Evolutionary conservation across 2,113 vertebrate species (phyloP).

Genomic region (Sinosuthora webbiana): DNA sequence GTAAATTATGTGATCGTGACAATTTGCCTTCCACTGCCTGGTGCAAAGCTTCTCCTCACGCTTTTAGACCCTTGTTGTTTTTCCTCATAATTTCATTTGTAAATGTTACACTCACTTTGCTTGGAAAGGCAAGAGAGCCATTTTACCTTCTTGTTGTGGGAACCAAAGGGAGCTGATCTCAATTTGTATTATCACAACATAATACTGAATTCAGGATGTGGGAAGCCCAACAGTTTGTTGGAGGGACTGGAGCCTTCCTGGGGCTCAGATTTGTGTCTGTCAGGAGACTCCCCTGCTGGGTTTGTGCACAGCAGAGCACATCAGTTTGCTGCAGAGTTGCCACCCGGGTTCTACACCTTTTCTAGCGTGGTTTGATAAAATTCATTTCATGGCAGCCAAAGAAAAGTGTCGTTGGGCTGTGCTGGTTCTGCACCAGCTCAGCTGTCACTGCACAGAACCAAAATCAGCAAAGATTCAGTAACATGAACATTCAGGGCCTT

Average conservation of each 20-base stretch:
- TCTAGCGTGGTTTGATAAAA: background rate
- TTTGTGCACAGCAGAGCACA: background rate
- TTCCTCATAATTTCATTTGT: background rate
- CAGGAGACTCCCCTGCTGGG: background rate
- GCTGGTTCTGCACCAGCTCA: background rate
- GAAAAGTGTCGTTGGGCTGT: background rate
- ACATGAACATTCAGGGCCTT: background rate
- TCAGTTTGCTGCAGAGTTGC: background rate
- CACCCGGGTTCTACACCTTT: background rate
- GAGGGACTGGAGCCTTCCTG: background rate
- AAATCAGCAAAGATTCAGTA: background rate
- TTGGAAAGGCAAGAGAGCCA: background rate
- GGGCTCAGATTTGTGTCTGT: background rate
- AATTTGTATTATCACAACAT: background rate
- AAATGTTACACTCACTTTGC: background rate
- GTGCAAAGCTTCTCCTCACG: background rate
- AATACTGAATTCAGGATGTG: background rate
- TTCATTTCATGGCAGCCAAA: background rate
- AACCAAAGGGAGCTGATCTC: background rate
- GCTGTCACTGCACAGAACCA: background rate
- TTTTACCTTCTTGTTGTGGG: background rate
- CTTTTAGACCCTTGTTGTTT: background rate
- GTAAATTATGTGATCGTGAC: rapidly evolving
- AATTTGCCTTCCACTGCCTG: background rate
- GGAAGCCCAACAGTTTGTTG: background rate